These are phyloP conservation scores for Carpatolechia fugitivella DNA, from an alignment of 2,888 invertebrate genomes.

Conservation along the genomic window DNA sequence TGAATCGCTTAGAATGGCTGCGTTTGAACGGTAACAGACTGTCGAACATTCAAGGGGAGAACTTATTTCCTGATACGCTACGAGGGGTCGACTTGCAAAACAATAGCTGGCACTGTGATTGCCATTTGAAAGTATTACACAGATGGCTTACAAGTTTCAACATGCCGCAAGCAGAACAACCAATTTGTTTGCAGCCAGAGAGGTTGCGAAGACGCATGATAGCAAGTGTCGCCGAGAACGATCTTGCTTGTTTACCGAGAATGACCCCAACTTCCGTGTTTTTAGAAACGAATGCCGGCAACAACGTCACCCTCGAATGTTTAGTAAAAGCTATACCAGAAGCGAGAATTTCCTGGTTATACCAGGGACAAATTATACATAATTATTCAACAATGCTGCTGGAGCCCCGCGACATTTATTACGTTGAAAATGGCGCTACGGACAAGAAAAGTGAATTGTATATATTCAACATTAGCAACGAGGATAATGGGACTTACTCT, in stretches of 20 bases:
- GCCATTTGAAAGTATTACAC: constrained; percentile 87
- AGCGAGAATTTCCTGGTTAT: constrained; percentile 90
- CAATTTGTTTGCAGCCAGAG: constrained; percentile 85
- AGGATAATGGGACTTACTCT: constrained; percentile 91
- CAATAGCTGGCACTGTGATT: constrained; percentile 95
- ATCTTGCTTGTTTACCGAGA: constrained; percentile 90
- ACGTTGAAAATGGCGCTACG: constrained; percentile 84
- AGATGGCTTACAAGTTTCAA: constrained; percentile 88
- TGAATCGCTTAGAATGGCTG: constrained; percentile 90
- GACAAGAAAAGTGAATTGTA: constrained; percentile 89
- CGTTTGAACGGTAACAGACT: constrained; percentile 90
- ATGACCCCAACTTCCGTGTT: constrained; percentile 86
- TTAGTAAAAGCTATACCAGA: constrained; percentile 89
- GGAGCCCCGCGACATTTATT: constrained; percentile 84
- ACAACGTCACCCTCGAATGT: constrained; percentile 89
- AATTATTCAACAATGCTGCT: constrained; percentile 85
- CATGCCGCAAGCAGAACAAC: constrained; percentile 88
- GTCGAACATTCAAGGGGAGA: constrained; percentile 83
- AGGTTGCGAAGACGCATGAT: constrained; percentile 84
- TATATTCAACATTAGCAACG: constrained; percentile 86
- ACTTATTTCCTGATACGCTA: constrained; percentile 86
- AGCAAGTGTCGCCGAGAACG: constrained; percentile 82
- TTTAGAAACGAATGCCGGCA: constrained; percentile 88
- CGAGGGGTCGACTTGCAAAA: constrained; percentile 90
- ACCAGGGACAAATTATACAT: constrained; percentile 88